Conservation (phyloP, 1,140 invertebrate species). For the Bombus haemorrhoidalis region DNA sequence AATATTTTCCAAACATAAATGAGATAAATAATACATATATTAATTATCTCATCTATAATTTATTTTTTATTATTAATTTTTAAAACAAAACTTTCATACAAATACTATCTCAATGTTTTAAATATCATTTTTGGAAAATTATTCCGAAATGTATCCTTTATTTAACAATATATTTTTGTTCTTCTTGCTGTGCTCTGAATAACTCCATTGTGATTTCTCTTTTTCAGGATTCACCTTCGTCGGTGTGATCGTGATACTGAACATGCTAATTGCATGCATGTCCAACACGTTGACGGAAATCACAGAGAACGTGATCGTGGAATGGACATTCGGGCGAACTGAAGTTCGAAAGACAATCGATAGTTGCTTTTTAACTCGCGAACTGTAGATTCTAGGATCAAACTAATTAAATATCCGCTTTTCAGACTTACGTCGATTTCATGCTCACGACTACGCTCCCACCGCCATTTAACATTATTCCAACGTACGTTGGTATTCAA, state of each 20-base stretch:
- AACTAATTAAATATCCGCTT: not conserved
- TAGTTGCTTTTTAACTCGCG: not conserved
- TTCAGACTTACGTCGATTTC: conserved; percentile 83
- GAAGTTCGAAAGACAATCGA: conserved; percentile 69
- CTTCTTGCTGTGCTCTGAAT: not conserved
- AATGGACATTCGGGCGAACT: conserved; percentile 85
- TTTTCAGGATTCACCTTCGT: conserved; percentile 85
- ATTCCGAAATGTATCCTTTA: not conserved
- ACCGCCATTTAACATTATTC: conserved; percentile 84
- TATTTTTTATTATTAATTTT: too few relatives aligned
- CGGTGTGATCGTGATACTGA: conserved; percentile 88
- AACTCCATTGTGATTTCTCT: not conserved
- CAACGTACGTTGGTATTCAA: conserved; percentile 80
- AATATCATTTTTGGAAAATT: too few relatives aligned
- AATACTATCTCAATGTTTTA: too few relatives aligned
- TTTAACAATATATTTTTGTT: not conserved
- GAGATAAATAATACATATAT: too few relatives aligned
- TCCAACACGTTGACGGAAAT: conserved; percentile 88
- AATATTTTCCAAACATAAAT: too few relatives aligned
- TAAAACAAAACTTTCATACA: too few relatives aligned
- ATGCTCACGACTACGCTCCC: conserved; percentile 84
- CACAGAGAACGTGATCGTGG: conserved; percentile 84
- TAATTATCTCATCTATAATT: too few relatives aligned
- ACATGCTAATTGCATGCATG: conserved; percentile 91
- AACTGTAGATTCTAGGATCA: not conserved